Evolutionary conservation across 35 echinoderm and acorn worm species (phyloP), one percentile per base, ranked within the genome.

Genomic region (Eucidaris tribuloides): DNA sequence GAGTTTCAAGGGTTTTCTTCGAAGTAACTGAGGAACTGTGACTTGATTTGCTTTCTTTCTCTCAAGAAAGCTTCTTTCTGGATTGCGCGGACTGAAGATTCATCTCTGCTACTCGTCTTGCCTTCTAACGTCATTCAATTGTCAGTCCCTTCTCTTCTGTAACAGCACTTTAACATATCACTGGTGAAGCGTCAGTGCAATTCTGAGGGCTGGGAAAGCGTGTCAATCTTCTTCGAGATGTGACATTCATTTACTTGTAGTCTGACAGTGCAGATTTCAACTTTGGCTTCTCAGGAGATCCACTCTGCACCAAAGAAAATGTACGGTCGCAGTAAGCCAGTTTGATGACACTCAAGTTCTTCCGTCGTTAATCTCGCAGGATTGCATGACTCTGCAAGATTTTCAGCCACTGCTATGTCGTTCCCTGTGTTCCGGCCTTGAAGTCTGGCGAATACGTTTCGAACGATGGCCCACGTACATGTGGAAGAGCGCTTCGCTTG

Each of bases 261-360:
- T 11, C n/a, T n/a, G n/a, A 11, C 48, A 11, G 48, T 9, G n/a
- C 9, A 52, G 48, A 52, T n/a, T 52, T 52, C 48, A 11, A n/a
- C 48, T 11, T 9, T 52, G n/a, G n/a, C 48, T 11, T 52, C 48
- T 52, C n/a, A 52, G 20, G 13, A 25, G 30, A 18, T 18, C 31
- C 45, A 18, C 48, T 50, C 25, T 46, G 38, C 46, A 57, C 34
- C 55, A 46, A 72, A 4, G 83, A 52, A 83, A 90, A 90, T 27
- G 72, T 45, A 20, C n/a, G n/a, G 79, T 79, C 31, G 79, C 87
- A 49, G 56, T 78, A 7, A 83, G 43, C 87, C 87, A 90, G 5
- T 50, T 76, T 32, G 87, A 90, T 25, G 62, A 62, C 9, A 29
- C 18, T n/a, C n/a, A 3, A 46, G 25, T 1, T 77, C 71, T 37